phyloP scores from a whole-genome alignment of 2,888 invertebrate species.

The Noctua janthina region DNA sequence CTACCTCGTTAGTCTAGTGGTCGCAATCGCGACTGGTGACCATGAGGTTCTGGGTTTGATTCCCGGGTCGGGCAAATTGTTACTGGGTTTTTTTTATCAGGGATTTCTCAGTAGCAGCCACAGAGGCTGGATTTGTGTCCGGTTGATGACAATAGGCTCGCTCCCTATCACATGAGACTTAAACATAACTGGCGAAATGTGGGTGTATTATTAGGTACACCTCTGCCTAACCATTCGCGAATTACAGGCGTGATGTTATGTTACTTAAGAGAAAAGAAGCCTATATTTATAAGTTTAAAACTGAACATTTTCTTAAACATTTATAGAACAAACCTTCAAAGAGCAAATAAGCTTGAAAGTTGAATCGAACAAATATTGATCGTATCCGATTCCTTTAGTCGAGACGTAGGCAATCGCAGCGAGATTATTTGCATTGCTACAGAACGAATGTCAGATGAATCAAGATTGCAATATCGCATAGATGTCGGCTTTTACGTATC shows the following conservation, averaged over 20 bases:
- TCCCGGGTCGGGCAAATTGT: too few relatives aligned
- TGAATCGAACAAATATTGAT: constrained; percentile 55
- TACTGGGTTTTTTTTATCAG: too few relatives aligned
- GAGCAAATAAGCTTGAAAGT: constrained; percentile 44
- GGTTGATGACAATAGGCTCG: too few relatives aligned
- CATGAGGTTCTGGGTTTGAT: too few relatives aligned
- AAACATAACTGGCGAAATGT: too few relatives aligned
- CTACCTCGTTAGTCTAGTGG: too few relatives aligned
- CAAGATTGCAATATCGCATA: constrained; percentile 57
- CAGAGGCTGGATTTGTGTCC: too few relatives aligned
- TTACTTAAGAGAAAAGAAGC: neutral
- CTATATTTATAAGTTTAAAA: neutral
- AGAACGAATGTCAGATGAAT: constrained; percentile 51
- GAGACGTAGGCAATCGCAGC: constrained; percentile 48
- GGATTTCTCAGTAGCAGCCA: too few relatives aligned
- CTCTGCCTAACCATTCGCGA: too few relatives aligned
- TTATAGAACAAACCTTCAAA: constrained; percentile 20
- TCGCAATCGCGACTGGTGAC: too few relatives aligned
- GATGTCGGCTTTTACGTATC: constrained; percentile 36
- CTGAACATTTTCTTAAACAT: constrained; percentile 25
- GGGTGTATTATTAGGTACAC: too few relatives aligned
- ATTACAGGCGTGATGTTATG: neutral
- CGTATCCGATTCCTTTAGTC: constrained; percentile 38
- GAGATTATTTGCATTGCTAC: constrained; percentile 49
- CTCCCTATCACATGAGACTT: too few relatives aligned